Conservation (phyloP, 2,797 vertebrate genomes). For the Phoxinus dragarum region DNA sequence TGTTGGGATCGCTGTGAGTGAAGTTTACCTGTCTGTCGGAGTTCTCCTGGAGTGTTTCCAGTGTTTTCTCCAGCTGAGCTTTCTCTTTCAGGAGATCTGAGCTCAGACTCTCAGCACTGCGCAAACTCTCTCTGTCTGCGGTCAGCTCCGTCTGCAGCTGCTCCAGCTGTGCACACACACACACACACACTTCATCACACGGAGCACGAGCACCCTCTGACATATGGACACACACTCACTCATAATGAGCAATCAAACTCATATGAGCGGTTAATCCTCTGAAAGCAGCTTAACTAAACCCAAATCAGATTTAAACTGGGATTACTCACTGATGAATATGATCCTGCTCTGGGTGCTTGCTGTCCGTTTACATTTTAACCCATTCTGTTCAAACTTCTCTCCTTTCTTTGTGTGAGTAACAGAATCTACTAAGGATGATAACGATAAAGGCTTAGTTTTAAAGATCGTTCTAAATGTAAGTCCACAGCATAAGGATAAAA, state of each 20-base stretch:
- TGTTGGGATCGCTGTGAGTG: background rate
- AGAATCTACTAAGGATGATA: background rate
- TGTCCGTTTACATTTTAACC: background rate
- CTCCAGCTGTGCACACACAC: conserved; percentile 80
- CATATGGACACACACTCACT: conserved; percentile 16
- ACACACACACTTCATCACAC: background rate
- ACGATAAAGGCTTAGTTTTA: background rate
- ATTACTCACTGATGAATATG: background rate
- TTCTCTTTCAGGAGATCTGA: conserved; percentile 97
- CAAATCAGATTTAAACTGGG: conserved; percentile 20
- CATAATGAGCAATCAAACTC: conserved; percentile 15
- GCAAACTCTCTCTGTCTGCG: conserved; percentile 87
- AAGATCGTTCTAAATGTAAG: background rate
- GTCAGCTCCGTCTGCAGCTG: conserved; percentile 85
- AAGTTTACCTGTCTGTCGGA: conserved; percentile 91
- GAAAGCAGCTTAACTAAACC: conserved; percentile 48
- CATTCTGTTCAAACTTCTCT: conserved; percentile 23
- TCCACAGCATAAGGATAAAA: background rate
- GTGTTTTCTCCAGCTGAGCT: conserved; percentile 91
- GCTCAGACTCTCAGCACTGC: conserved; percentile 87
- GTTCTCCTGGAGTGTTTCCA: conserved; percentile 92
- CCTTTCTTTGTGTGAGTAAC: conserved; percentile 61
- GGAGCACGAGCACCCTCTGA: conserved; percentile 17
- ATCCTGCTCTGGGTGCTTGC: background rate
- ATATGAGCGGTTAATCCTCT: conserved; percentile 4